Evolutionary conservation across 2,113 vertebrate species (phyloP).

Genomic region (Mesembrinibis cayennensis): DNA sequence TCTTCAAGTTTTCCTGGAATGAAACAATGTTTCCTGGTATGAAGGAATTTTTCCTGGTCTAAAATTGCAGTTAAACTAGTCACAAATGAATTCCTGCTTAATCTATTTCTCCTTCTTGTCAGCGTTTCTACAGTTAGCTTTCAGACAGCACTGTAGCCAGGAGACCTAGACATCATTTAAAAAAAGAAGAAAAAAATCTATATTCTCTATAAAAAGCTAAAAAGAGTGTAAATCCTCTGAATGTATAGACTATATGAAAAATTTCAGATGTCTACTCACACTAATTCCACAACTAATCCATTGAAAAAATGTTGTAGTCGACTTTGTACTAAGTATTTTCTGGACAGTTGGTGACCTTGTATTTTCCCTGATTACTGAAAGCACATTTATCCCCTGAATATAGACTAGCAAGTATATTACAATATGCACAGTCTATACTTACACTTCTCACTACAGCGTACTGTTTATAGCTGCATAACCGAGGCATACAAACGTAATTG

Average conservation of each 20-base stretch:
- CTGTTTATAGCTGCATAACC: background rate
- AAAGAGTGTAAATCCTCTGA: background rate
- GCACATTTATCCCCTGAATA: background rate
- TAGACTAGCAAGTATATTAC: background rate
- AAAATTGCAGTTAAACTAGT: background rate
- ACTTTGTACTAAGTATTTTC: background rate
- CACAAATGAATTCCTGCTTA: background rate
- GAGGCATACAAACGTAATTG: background rate
- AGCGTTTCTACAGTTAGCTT: background rate
- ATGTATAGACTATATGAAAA: background rate
- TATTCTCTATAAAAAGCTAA: background rate
- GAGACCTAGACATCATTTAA: background rate
- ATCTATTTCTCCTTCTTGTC: background rate
- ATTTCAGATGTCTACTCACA: background rate
- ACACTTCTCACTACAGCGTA: background rate
- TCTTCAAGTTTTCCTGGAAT: background rate
- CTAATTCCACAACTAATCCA: background rate
- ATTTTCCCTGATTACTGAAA: background rate
- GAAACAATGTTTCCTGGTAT: background rate
- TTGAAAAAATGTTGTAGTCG: background rate
- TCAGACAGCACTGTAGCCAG: background rate
- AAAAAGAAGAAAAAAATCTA: background rate
- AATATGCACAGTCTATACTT: background rate
- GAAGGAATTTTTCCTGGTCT: background rate
- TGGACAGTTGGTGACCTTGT: background rate